Evolutionary conservation across 2,113 vertebrate genomes (phyloP).

Genomic region (Cervus canadensis): DNA sequence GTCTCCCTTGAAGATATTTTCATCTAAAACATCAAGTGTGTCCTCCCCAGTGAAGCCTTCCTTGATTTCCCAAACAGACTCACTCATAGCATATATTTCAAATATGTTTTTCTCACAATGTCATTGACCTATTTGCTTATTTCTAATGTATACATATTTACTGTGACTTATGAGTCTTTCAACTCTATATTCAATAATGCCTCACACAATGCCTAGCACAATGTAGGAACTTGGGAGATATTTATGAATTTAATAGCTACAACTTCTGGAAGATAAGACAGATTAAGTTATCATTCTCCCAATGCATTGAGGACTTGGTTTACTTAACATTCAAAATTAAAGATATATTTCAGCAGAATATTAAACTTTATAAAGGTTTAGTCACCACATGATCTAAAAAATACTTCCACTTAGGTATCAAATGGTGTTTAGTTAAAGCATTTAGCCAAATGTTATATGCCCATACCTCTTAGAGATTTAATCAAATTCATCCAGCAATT

Average conservation of each 20-base stretch:
- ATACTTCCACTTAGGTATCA: not conserved
- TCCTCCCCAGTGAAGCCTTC: not conserved
- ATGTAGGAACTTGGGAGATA: not conserved
- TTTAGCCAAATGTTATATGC: not conserved
- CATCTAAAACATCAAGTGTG: slow-evolving; percentile 10
- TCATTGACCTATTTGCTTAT: not conserved
- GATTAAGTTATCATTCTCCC: not conserved
- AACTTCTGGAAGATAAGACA: not conserved
- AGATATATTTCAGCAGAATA: not conserved
- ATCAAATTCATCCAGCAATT: not conserved
- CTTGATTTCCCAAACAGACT: not conserved
- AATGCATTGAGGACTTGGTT: not conserved
- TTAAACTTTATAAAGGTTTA: not conserved
- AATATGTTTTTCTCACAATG: not conserved
- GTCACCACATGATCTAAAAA: not conserved
- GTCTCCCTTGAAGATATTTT: slow-evolving; percentile 8
- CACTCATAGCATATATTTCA: not conserved
- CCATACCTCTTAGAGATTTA: not conserved
- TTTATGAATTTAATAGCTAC: not conserved
- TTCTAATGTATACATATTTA: not conserved
- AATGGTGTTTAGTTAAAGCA: not conserved
- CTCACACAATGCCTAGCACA: not conserved
- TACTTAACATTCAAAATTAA: not conserved
- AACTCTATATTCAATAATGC: not conserved
- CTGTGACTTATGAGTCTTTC: not conserved